Base-by-base conservation (phyloP, 2,113 vertebrate genomes). In the Columbina picui region DNA sequence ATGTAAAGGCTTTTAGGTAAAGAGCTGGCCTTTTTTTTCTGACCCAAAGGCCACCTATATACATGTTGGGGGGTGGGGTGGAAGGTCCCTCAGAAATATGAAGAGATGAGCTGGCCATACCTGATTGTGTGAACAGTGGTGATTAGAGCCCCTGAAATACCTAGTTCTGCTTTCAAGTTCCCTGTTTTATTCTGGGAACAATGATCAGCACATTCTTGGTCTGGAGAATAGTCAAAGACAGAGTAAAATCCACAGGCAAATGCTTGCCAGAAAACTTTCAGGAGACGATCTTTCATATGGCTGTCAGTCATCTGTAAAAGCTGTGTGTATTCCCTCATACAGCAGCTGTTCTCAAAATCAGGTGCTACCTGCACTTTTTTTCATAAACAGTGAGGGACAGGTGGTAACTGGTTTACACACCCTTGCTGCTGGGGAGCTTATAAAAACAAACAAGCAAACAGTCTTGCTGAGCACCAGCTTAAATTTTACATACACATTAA, bases 11-110 rank as follows among this genome's bases (percentile, higher is more conserved):
- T 55, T 80, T 74, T 55, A 73, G 69, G 20, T 30, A 70, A 90
- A 87, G 36, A 56, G 38, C 6, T 30, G 19, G 5, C 3, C 11
- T 61, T 39, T 83, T 64, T 64, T 52, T 79, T 70, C 47, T 60
- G 23, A 36, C 10, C 17, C 7, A 86, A 71, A 68, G 22, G 4
- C 11, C 39, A 74, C 9, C 23, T 59, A 25, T 7, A 32, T 41
- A 25, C 12, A 53, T 38, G 18, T 5, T 60, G 14, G 3, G 23
- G 4, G 21, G 4, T 4, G 4, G 2, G 3, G 8, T 13, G 4
- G 52, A 19, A 30, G 3, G 61, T 15, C 14, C 59, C 12, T 76
- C 53, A 34, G 27, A 76, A 80, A 45, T 49, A 49, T 17, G 34
- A 84, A 73, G 18, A 76, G 9, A 52, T 38, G 7, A 57, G 17